Base-by-base conservation (phyloP, 2,113 vertebrate species). In the Notothenia coriiceps region DNA sequence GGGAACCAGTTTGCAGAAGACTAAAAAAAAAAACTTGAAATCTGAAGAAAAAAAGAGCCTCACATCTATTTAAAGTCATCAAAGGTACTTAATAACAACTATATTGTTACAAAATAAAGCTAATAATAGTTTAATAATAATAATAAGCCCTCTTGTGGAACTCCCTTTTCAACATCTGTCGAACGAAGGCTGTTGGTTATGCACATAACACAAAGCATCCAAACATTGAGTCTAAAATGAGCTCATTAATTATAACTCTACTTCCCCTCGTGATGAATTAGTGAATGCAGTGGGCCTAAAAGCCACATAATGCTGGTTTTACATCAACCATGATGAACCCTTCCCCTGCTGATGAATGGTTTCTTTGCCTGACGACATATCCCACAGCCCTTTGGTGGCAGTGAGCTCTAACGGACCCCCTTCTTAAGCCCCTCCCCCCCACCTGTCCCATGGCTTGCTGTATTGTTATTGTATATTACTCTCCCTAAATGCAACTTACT, bases 401-500 rank as follows among this genome's bases (percentile, higher is more conserved):
- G 86, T 86, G 68, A 80, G 81, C 63, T 84, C 83, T 77, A 66
- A 86, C 65, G 86, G 81, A 93, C 77, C 71, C 86, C 22, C 86
- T 7, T 46, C 64, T 73, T 63, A 55, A 33, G 29, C 47, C 78
- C 80, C 80, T 46, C 64, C 11, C 63, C 83, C 64, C 52, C 55
- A 66, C 67, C 82, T 86, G 51, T 91, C 85, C 89, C 83, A 93
- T 88, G 94, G 95, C 96, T 96, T 96, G 96, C 96, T 96, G 92
- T 96, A 95, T 92, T 95, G 95, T 96, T 96, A 89, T 92, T 95
- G 96, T 91, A 88, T 88, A 88, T 94, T 97, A 97, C 95, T 98
- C 96, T 97, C 97, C 97, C 97, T 98, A 99, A 99, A 97, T 98
- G 98, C 98, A 98, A 99, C 98, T 99, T 98, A 97, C 96, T 98